Percentiles rank a stretch among this genome's conserved stretches.
Evolutionary conservation across 1,140 invertebrate genomes (phyloP).

Genomic region (Sminthurides bifidus): DNA sequence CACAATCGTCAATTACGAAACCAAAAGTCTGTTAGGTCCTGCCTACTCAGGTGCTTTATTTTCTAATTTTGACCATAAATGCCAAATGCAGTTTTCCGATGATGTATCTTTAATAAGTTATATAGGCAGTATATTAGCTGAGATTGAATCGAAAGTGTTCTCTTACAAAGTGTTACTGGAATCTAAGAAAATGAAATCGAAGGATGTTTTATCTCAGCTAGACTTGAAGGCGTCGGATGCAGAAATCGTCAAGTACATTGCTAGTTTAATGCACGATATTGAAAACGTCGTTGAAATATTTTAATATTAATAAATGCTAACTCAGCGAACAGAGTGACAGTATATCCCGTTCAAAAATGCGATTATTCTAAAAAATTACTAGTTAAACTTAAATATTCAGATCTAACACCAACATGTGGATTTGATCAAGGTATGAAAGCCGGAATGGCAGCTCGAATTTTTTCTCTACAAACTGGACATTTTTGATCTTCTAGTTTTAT

Average conservation of each 20-base stretch:
- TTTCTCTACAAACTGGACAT: background rate
- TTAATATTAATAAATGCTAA: constrained; percentile 15
- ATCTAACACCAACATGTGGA: no score
- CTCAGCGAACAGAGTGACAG: no score
- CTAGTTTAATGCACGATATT: constrained; percentile 9
- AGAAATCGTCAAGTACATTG: constrained; percentile 29
- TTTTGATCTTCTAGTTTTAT: background rate
- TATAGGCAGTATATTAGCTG: constrained; percentile 23
- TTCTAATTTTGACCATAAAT: constrained; percentile 17
- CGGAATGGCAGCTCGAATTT: background rate
- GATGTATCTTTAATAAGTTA: constrained; percentile 20
- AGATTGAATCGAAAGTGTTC: constrained; percentile 26
- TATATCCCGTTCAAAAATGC: no score
- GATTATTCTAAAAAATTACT: no score
- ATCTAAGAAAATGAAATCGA: background rate
- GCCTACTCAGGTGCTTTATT: constrained; percentile 25
- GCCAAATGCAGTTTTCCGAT: constrained; percentile 20
- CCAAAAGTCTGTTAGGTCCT: constrained; percentile 15
- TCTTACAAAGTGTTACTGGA: constrained; percentile 17
- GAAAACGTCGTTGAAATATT: constrained; percentile 17
- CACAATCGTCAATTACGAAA: background rate
- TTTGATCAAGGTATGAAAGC: constrained; percentile 1
- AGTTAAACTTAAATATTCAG: no score
- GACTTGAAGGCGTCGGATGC: constrained; percentile 18
- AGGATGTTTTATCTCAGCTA: constrained; percentile 12